Conservation (phyloP, 2,888 invertebrate species). For the Quadriops clusia region DNA sequence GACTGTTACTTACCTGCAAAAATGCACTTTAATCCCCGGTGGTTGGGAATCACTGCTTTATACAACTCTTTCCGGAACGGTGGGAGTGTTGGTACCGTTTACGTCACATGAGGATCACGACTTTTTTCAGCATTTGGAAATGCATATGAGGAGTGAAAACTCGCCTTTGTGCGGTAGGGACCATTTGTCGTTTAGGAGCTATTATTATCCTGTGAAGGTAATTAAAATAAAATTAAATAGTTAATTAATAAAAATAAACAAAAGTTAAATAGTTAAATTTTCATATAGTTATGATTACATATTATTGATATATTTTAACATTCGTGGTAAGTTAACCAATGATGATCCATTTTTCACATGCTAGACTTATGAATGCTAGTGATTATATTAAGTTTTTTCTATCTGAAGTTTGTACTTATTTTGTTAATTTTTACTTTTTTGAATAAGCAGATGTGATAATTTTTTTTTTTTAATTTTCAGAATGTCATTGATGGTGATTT, state of each 20-base stretch:
- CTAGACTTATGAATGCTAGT: constrained; percentile 31
- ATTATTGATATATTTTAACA: too few species aligned
- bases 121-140: constrained; percentile 97
- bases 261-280: too few species aligned
- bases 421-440: not conserved
- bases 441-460: too few species aligned
- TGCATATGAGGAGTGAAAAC: constrained; percentile 98
- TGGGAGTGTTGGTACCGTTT: constrained; percentile 88
- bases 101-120: constrained; percentile 96
- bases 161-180: constrained; percentile 94
- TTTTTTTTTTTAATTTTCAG: constrained; percentile 41
- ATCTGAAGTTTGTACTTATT: constrained; percentile 8
- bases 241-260: constrained; percentile 6
- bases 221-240: too few species aligned
- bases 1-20: constrained; percentile 87
- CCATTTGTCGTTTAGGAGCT: constrained; percentile 92
- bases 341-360: constrained; percentile 22
- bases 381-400: constrained; percentile 14
- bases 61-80: constrained; percentile 87
- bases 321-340: too few species aligned
- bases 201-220: constrained; percentile 94
- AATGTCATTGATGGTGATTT: constrained; percentile 98
- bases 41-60: constrained; percentile 95
- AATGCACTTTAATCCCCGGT: constrained; percentile 92
- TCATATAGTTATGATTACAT: too few species aligned